These are phyloP conservation scores for Ruditapes philippinarum DNA, from an alignment of 1,140 invertebrate species.

Conservation along the genomic window DNA sequence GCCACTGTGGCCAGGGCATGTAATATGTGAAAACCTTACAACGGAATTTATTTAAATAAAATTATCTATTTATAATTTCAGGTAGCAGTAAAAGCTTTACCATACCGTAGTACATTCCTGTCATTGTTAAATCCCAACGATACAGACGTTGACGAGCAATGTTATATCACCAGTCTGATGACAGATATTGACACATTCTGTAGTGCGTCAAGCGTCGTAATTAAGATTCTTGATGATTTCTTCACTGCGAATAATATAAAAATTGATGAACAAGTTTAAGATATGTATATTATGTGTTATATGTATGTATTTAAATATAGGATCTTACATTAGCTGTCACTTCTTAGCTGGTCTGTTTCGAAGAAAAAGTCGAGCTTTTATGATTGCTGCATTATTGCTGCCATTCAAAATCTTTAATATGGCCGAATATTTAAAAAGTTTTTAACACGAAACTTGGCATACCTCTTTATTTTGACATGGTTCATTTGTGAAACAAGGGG, in stretches of 20 bases:
- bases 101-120: slow-evolving; percentile 80
- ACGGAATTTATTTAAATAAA: not conserved
- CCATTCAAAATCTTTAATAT: no score
- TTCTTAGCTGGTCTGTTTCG: no score
- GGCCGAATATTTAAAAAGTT: no score
- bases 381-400: no score
- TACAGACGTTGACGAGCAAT: slow-evolving; percentile 48
- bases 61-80: slow-evolving; percentile 58
- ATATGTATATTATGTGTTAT: not conserved
- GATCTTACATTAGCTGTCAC: no score
- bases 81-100: slow-evolving; percentile 84
- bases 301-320: no score
- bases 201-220: slow-evolving; percentile 74
- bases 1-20: no score
- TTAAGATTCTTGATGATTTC: slow-evolving; percentile 81
- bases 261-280: slow-evolving; percentile 73
- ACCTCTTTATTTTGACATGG: no score
- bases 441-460: no score
- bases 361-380: no score
- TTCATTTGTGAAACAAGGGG: no score
- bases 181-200: slow-evolving; percentile 80
- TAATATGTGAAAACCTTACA: no score
- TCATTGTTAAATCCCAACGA: slow-evolving; percentile 71
- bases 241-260: slow-evolving; percentile 80
- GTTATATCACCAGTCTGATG: slow-evolving; percentile 75